These are phyloP conservation scores for Calycopis cecrops DNA, from an alignment of 1,140 invertebrate species.

Conservation along the genomic window DNA sequence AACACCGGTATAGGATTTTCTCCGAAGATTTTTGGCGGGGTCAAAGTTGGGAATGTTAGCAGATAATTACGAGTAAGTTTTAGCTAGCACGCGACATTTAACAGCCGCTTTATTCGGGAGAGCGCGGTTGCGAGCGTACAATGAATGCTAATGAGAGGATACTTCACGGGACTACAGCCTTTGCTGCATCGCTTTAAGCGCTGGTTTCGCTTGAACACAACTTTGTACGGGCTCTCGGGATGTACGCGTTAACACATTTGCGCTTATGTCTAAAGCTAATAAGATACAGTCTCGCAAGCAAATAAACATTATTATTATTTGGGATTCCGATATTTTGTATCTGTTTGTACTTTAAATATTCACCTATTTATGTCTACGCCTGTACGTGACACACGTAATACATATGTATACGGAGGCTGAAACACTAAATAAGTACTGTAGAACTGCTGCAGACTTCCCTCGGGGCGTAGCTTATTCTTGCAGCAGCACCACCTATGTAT, in stretches of 20 bases:
- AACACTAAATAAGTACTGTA: no score
- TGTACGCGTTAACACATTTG: constrained; percentile 67
- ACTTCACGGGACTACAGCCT: constrained; percentile 33
- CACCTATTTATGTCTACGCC: no score
- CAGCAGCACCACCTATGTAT: no score
- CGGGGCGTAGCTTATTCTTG: no score
- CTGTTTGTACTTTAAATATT: no score
- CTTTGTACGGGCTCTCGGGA: constrained; percentile 40
- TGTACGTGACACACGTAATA: no score
- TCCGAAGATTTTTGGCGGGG: constrained; percentile 60
- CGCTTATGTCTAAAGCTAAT: constrained; percentile 70
- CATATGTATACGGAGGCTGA: no score
- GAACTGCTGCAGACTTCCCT: no score
- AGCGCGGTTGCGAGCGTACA: constrained; percentile 59
- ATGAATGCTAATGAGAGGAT: constrained; percentile 66
- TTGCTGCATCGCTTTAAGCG: constrained; percentile 35
- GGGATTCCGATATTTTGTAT: constrained; percentile 2
- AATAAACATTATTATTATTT: constrained; percentile 16
- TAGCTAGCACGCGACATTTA: constrained; percentile 72
- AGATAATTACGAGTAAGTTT: constrained; percentile 73
- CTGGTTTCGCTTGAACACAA: constrained; percentile 31
- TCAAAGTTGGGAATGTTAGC: constrained; percentile 73
- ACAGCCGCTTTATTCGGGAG: constrained; percentile 71
- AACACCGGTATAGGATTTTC: constrained; percentile 57
- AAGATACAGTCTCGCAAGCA: constrained; percentile 50